Evolutionary conservation across 2,113 vertebrate species (phyloP), one percentile per base, ranked within the genome.

Genomic region (Scomber colias): DNA sequence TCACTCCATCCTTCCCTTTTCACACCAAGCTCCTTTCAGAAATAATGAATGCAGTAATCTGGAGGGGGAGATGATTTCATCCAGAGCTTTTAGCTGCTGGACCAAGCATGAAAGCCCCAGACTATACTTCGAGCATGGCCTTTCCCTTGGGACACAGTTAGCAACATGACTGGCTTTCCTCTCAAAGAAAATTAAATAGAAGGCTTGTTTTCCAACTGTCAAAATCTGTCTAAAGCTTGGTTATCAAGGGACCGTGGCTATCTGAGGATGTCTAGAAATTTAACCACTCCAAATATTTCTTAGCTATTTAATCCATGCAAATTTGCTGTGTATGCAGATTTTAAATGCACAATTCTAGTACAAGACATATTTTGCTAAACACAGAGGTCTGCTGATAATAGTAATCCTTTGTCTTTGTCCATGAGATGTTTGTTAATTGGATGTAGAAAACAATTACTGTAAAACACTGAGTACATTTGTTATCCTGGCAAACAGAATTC

Each of bases 21-120:
- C 61, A 71, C 2, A 24, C 67, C 17, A 21, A 73, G 77, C 78
- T 73, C 82, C 77, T 81, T 90, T 90, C 74, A 86, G 75, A 87
- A 82, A 84, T 83, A 88, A 87, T 89, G 86, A 89, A 85, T 83
- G 78, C 71, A 54, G 67, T 90, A 87, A 90, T 91, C 75, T 83
- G 77, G 50, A 83, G 72, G 45, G 84, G 75, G 81, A 74, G 82
- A 87, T 65, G 71, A 79, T 84, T 90, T 78, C 79, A 89, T 80
- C 70, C 84, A 59, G 70, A 76, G 86, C 80, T 88, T 84, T 88
- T 82, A 87, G 84, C 84, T 63, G 70, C 77, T 79, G 84, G 86
- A 89, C 85, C 15, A 3, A 87, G 84, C 83, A 15, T 79, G 67
- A 90, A 89, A 88, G 86, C 73, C 60, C 71, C 17, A 13, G 51